Conservation (phyloP, 2,888 invertebrate species). For the Bombylius discolor region DNA sequence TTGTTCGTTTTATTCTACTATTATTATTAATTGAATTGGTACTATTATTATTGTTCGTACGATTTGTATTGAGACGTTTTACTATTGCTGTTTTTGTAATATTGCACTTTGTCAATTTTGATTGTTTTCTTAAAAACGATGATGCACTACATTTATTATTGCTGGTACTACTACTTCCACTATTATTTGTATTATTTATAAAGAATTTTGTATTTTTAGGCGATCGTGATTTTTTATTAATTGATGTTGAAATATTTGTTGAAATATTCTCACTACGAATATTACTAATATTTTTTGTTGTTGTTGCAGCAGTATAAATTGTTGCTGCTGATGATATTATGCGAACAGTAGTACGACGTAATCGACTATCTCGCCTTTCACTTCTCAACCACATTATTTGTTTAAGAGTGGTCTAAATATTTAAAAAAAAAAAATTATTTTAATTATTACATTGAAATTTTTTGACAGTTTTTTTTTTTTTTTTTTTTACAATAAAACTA, state of each 20-base stretch:
- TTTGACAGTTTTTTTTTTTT: too few species aligned
- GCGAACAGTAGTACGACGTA: constrained; percentile 22
- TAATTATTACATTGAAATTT: too few species aligned
- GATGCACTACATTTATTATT: constrained; percentile 10
- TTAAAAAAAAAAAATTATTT: too few species aligned
- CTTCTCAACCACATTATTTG: constrained; percentile 51
- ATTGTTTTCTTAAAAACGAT: background rate
- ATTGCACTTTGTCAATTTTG: constrained; percentile 11
- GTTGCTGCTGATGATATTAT: background rate
- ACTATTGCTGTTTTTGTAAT: constrained; percentile 10
- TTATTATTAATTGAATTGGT: constrained; percentile 4
- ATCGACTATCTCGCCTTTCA: constrained; percentile 48
- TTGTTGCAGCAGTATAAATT: background rate
- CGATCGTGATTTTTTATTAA: constrained; percentile 9
- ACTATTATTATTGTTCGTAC: constrained; percentile 2
- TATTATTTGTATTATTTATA: constrained; percentile 9
- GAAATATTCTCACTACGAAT: constrained; percentile 14
- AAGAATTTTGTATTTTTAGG: constrained; percentile 6
- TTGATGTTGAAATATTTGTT: constrained; percentile 10
- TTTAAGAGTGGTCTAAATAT: too few species aligned
- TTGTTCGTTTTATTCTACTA: constrained; percentile 7
- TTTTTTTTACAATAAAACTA: too few species aligned
- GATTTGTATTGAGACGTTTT: constrained; percentile 14
- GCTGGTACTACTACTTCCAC: constrained; percentile 6
- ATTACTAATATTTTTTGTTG: background rate